Base-by-base conservation (phyloP, 2,888 invertebrate species). In the Corbicula japonica region DNA sequence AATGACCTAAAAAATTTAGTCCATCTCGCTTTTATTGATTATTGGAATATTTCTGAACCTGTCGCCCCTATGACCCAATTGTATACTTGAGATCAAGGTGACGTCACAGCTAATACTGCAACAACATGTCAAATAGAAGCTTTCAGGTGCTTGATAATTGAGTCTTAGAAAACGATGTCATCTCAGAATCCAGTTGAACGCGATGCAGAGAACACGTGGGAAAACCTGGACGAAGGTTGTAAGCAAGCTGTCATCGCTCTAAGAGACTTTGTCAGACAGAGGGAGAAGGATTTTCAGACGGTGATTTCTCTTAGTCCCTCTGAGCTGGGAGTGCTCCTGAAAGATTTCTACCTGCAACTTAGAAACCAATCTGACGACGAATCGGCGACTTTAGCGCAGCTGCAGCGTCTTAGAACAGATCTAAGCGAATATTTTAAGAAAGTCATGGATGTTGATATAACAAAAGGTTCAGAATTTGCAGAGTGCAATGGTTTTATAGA, bases 381-480 rank as follows among this genome's bases (percentile, higher is more conserved):
- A 34, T 60, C 73, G 10, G 62, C 82, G n/a, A 5, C 30, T n/a
- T 70, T 74, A 6, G 71, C 75, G 12, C 82, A 84, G 23, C 65
- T 89, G 56, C 85, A 85, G 50, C 83, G 87, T 60, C 68, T 91
- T 28, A 71, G 90, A 23, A 74, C 83, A 3, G 90, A 89, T 30
- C 76, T 91, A 46, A 87, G 88, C 41, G 86, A 85, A 65, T 91
- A 87, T 71, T 91, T 91, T 61, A 65, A 83, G 50, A 87, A 88
- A 60, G 83, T 89, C 61, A 75, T 77, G 34, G 86, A 86, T 23
- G 80, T 89, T 50, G 89, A 91, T 69, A 90, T 91, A 68, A 62
- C 86, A 18, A 82, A 80, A 32, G 89, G 89, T 34, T 71, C 76
- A 23, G 83, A 82, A 46, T 90, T 90, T 76, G 80, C 83, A 34